phyloP scores from a whole-genome alignment of 2,888 invertebrate genomes.

The Glomeris marginata region DNA sequence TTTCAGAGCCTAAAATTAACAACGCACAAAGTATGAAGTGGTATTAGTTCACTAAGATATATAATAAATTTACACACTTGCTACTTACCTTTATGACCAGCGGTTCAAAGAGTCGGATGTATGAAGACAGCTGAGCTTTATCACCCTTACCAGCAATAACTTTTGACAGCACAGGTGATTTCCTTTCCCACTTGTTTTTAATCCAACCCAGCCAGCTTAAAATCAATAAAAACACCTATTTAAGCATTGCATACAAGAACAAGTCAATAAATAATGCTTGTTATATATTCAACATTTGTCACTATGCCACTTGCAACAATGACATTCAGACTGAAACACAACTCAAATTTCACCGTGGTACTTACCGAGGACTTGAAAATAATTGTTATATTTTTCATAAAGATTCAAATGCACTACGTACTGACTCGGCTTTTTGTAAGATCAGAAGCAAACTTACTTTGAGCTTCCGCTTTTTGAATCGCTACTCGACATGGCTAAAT shows the following conservation, averaged over 20 bases:
- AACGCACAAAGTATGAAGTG: not conserved
- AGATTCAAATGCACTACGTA: not conserved
- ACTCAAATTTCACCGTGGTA: not conserved
- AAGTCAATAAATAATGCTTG: too few relatives aligned
- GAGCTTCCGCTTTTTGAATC: conserved; percentile 12
- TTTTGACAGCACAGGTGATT: conserved; percentile 34
- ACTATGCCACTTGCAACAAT: too few relatives aligned
- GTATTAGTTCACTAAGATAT: not conserved
- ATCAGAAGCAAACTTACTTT: not conserved
- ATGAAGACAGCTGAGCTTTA: conserved; percentile 49
- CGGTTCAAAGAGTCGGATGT: conserved; percentile 85
- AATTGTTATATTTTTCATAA: too few relatives aligned
- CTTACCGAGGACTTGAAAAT: too few relatives aligned
- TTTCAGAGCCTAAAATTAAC: conserved; percentile 32
- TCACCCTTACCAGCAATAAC: conserved; percentile 35
- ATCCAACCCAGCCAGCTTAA: conserved; percentile 29
- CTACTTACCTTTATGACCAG: conserved; percentile 78
- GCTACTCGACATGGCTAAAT: not conserved
- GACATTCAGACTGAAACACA: not conserved
- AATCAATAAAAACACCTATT: conserved; percentile 14
- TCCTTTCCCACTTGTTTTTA: conserved; percentile 29
- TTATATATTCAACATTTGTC: too few relatives aligned
- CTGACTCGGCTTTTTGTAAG: not conserved
- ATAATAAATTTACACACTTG: not conserved
- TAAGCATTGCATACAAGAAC: not conserved